Evolutionary conservation across 92 coral and sea anemone species (phyloP), one percentile per base, ranked within the genome.

Genomic region (Montipora capitata): DNA sequence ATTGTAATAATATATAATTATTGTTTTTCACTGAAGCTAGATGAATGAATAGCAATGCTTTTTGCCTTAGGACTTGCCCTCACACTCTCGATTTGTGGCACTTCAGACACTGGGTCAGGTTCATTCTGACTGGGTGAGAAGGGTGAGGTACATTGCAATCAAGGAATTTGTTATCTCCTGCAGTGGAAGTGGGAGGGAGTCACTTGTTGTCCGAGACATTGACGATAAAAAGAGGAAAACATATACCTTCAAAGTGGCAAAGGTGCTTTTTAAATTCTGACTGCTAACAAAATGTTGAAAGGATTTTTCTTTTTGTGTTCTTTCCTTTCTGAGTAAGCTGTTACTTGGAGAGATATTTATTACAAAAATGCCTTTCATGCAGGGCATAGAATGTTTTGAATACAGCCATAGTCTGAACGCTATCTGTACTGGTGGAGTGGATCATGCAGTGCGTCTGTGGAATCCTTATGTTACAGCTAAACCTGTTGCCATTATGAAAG

Each of bases 311-410:
- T 27, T 27, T 27, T 27, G 35, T 27, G 35, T 27, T 27, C 35
- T 27, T 45, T 45, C 51, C 5, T 45, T 5, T 45, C 9, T 45
- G 51, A 4, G 51, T 45, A 2, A 45, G 0, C 61, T 54, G 7
- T 48, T 48, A 48, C 10, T 5, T 48, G 52, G 7, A 48, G 10
- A 48, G 52, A 48, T 0, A 48, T 5, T 48, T 48, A 48, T 48
- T 48, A 5, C 10, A 3, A 7, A 13, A 54, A 54, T 63, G 0
- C 18, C 68, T 12, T 3, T 43, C 74, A 16, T 51, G 1, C 76
- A 96, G 99, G 99, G 99, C 9, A 93, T 96, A 41, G 99, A 96
- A 66, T 96, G 99, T 64, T 96, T 96, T 86, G 98, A 93, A 49
- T 96, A 87, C 77, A 93, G 92, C 43, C 94, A 83, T 79, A 86